phyloP scores from a whole-genome alignment of 35 echinoderm and acorn worm species.

The Heliocidaris tuberculata region DNA sequence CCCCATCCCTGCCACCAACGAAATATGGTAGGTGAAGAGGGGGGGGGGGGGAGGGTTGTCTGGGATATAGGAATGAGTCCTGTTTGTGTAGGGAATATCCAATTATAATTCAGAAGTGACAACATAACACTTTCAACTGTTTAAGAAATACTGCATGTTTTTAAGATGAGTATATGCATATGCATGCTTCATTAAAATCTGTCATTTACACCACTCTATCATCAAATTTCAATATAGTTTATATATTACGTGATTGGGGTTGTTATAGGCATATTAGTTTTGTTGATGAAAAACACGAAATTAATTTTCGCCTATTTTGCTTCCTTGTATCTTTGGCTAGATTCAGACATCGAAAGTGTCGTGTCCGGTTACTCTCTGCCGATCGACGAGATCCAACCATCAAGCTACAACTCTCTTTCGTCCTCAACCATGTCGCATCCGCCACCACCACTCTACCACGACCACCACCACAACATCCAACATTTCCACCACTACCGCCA shows the following conservation, averaged over 20 bases:
- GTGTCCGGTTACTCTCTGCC: slow-evolving; percentile 52
- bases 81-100: too few species aligned
- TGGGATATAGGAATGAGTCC: background rate
- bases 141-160: too few species aligned
- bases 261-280: too few species aligned
- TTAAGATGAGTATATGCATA: too few species aligned
- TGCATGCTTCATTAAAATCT: too few species aligned
- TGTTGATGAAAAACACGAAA: background rate
- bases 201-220: too few species aligned
- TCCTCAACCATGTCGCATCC: background rate
- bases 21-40: background rate
- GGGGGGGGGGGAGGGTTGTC: background rate
- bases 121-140: too few species aligned
- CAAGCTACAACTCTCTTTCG: background rate
- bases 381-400: background rate
- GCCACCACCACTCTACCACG: slow-evolving; percentile 14
- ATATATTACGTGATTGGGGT: too few species aligned
- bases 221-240: too few species aligned
- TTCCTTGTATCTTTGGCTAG: slow-evolving; percentile 24
- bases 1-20: too few species aligned
- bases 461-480: slow-evolving; percentile 21
- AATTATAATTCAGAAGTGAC: too few species aligned
- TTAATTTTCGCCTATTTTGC: background rate
- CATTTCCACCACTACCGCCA: background rate
- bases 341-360: slow-evolving; percentile 55